Evolutionary conservation across 2,888 invertebrate species (phyloP), one percentile per base, ranked within the genome.

Genomic region (Orthosia cruda): DNA sequence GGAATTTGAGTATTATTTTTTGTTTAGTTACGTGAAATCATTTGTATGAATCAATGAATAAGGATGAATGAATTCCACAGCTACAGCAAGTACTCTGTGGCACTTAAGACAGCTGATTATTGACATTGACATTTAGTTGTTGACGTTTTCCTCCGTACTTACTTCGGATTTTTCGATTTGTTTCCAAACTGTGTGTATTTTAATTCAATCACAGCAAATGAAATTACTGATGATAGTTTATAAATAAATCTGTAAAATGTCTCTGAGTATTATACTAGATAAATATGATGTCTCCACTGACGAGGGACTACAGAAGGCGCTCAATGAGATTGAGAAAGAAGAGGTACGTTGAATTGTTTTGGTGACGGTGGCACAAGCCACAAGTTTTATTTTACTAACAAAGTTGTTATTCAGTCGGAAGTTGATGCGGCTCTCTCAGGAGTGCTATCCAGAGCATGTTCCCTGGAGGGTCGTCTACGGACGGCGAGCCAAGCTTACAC

Each of bases 401-500:
- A 55, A 52, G 50, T 80, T 74, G 71, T 78, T 72, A 88, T 94
- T 20, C 91, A 99, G 99, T 96, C 97, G 59, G 97, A 97, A 84
- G 97, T 98, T 7, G 97, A 98, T 90, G 97, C 97, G 81, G 98
- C 98, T 73, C 94, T 99, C 50, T 97, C 98, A 74, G 97, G 97
- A 45, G 97, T 98, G 47, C 92, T 99, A n/a, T 97, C 97, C 9
- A 97, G 98, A 83, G 98, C 98, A 87, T 97, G 97, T 79, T 97
- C 97, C 45, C 95, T 99, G 47, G 99, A 99, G 91, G 97, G 98
- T 18, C 98, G 98, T 91, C 97, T 99, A 87, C 97, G 98, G 77
- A 97, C 98, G 1, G 97, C 99, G n/a, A 98, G 98, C 70, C 98
- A 98, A 93, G 98, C 98, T 18, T 97, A 99, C 92, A 98, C 98